phyloP scores from a whole-genome alignment of 2,888 invertebrate species.

The Drosophila mimica region DNA sequence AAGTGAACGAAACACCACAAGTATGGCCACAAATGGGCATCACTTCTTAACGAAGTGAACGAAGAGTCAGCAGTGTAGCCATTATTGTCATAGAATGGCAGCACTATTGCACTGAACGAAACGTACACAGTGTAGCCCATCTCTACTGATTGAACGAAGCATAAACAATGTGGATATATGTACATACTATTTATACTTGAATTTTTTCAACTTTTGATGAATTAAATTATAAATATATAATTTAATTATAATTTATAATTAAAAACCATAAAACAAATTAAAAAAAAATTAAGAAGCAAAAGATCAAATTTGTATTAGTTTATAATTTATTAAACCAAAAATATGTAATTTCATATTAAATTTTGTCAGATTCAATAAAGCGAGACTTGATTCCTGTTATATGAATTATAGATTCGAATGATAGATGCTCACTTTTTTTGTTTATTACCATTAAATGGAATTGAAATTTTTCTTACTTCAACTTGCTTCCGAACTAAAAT shows the following conservation, averaged over 20 bases:
- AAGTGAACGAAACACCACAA: background rate
- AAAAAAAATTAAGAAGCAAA: background rate
- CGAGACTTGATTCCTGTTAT: background rate
- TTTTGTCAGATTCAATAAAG: background rate
- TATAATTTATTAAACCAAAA: background rate
- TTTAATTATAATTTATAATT: no score
- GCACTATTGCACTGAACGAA: background rate
- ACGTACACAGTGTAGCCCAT: background rate
- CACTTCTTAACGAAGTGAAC: background rate
- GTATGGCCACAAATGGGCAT: background rate
- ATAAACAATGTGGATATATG: background rate
- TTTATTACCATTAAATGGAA: background rate
- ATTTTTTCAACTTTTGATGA: background rate
- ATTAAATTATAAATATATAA: background rate
- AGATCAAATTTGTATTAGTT: background rate
- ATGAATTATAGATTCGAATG: background rate
- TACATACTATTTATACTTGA: background rate
- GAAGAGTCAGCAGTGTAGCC: background rate
- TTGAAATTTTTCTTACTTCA: conserved; percentile 23
- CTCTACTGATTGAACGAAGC: background rate
- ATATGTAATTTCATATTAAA: background rate
- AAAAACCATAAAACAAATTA: background rate
- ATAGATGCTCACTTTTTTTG: background rate
- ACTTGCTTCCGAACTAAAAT: conserved; percentile 37
- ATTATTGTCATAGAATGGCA: background rate